Base-by-base conservation (phyloP, 2,797 vertebrate genomes). In the Manis crassicaudata region DNA sequence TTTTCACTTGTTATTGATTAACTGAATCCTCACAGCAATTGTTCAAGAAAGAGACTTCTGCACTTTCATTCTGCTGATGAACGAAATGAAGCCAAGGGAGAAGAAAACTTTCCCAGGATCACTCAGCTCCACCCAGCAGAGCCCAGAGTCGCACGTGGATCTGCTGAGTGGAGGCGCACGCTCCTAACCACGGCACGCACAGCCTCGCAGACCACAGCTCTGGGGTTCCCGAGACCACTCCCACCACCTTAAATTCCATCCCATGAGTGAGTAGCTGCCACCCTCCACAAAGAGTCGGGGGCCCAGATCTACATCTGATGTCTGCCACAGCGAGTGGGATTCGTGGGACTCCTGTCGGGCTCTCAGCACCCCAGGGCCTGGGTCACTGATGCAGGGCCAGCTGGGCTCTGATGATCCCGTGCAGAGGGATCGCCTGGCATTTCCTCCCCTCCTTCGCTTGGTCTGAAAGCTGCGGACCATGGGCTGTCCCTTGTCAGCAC, bases 161-260 rank as follows among this genome's bases (percentile, higher is more conserved):
- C 72, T 25, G 20, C 3, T 52, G 60, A 11, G 46, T 43, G 5
- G 1, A 35, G 46, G 73, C 29, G 27, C 1, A 2, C 21, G 29
- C 58, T 18, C 1, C 50, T 54, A 20, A 58, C 27, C 0, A 0
- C 0, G 32, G 23, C 21, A 14, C 0, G 9, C 32, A 18, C 7
- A 8, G 35, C 27, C 18, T 32, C 37, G 46, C 5, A n/a, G 37
- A 10, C 16, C 58, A 4, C 56, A 65, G 25, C n/a, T n/a, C 65
- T 13, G 65, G 50, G 52, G 5, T 18, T 29, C 86, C 37, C 10
- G n/a, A 77, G 62, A 9, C 13, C 6, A 23, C 50, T 1, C 32
- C 5, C 2, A 7, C 43, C 4, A 5, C 46, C 29, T 52, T 25
- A 18, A 17, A 17, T 13, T 21, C 29, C 54, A 17, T 32, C 70